phyloP scores from a whole-genome alignment of 2,888 invertebrate genomes.

The Stenichneumon culpator region DNA sequence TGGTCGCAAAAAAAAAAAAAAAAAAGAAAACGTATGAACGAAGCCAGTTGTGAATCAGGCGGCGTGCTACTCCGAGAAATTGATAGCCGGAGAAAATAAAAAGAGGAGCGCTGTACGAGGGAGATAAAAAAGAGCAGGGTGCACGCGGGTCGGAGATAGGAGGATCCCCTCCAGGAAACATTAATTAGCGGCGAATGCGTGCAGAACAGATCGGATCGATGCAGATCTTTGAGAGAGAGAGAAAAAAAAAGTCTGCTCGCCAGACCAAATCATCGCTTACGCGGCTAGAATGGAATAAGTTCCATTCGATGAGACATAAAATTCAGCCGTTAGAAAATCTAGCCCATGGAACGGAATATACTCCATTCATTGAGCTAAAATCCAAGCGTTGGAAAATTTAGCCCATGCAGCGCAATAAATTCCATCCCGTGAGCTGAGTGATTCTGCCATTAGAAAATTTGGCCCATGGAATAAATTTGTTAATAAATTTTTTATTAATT shows the following conservation, averaged over 20 bases:
- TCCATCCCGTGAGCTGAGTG: too few species aligned
- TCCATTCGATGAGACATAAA: background rate
- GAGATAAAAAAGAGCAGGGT: conserved; percentile 68
- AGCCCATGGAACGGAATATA: too few species aligned
- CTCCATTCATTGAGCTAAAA: too few species aligned
- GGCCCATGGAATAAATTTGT: too few species aligned
- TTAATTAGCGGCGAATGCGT: conserved; percentile 41
- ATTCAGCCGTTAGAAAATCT: background rate
- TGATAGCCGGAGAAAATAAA: conserved; percentile 43
- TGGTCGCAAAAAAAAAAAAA: conserved; percentile 5
- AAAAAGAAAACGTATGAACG: conserved; percentile 11
- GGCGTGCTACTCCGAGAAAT: conserved; percentile 34
- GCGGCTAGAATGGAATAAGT: conserved; percentile 24
- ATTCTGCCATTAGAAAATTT: too few species aligned
- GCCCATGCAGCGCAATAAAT: too few species aligned
- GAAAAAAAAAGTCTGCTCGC: conserved; percentile 13
- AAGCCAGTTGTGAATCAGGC: conserved; percentile 40
- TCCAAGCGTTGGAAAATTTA: too few species aligned
- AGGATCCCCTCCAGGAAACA: conserved; percentile 3
- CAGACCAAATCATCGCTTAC: conserved; percentile 35
- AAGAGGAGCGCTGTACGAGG: conserved; percentile 34
- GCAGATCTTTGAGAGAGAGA: conserved; percentile 22
- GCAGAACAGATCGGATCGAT: conserved; percentile 32
- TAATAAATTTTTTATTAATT: too few species aligned
- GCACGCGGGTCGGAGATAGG: conserved; percentile 18